Evolutionary conservation across 2,888 invertebrate species (phyloP), one percentile per base, ranked within the genome.

Genomic region (Plusia festucae): DNA sequence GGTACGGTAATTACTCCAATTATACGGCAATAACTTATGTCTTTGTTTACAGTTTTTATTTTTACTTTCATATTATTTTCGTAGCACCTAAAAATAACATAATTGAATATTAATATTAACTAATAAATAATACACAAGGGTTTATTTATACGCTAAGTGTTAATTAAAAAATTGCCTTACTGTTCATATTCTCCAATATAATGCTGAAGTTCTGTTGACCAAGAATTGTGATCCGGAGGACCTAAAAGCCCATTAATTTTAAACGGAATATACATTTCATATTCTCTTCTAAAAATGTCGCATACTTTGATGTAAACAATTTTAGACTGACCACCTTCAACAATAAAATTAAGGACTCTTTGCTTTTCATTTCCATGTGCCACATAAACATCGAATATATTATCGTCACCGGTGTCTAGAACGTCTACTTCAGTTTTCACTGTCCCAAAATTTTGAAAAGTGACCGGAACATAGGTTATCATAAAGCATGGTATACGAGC

Each of bases 161-260:
- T 11, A 13, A 20, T 18, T 20, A 11, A 18, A 18, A 49, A 20
- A 49, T 11, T 0, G 6, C 46, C 78, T 78, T 83, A 94, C 94
- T 89, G 81, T 76, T 92, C 91, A 77, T 85, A 85, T 75, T 87
- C 78, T 52, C 87, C 86, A 40, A 90, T 87, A 66, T 93, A 95
- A 82, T 91, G 82, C 20, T 85, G 85, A 46, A 93, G 81, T 79
- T 93, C 92, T 24, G 89, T 90, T 11, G 93, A 89, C 54, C 69
- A 73, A 27, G 82, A 52, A 79, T 87, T 79, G 79, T 88, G 66
- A 73, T 88, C 76, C 6, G 95, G 94, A 8, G 96, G 96, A 0
- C 96, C 96, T 55, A 96, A 76, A 51, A 96, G 83, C 60, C 91
- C 93, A 78, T 97, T 97, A 18, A 96, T 88, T 78, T 95, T 90